Base-by-base conservation (phyloP, 2,888 invertebrate genomes). In the Zygogramma bicolorata region DNA sequence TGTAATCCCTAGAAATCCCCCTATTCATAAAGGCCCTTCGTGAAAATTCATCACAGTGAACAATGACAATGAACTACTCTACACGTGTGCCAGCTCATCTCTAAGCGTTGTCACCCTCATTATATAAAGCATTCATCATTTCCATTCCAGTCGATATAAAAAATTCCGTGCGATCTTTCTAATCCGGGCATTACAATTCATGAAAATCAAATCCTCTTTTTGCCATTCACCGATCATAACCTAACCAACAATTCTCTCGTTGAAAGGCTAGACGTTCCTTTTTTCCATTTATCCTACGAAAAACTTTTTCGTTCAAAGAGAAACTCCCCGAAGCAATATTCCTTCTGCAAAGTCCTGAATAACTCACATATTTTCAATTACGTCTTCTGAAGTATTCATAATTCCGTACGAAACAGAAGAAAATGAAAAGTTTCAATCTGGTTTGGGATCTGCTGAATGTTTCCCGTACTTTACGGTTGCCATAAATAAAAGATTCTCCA, bases 401-500 rank as follows among this genome's bases (percentile, higher is more conserved):
- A 22, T 62, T 62, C 62, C 15, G 25, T 27, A 6, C 8, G 38
- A 34, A 42, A 40, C 42, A 25, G 10, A 22, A 42, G 27, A 34
- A 42, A 62, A 42, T 62, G 42, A 27, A 42, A 62, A 62, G 60
- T 62, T 62, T 27, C 62, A 62, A 62, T 40, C 62, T 25, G 62
- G 40, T 62, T 62, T 25, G 60, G 15, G 38, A 61, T 40, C 6
- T 38, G 20, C 25, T 38, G 20, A 46, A 46, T 20, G 46, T 46
- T 46, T 46, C 46, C 20, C 46, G 46, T 46, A 46, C n/a, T 61
- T 61, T 61, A 22, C 34, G 38, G 34, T 61, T n/a, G 18, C 29
- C 15, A 27, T 46, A 61, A 25, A 61, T 59, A 59, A 59, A 61
- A 15, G 18, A 3, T 20, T 38, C 60, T 25, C 13, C 20, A 22